Percentiles rank a stretch among this genome's conserved stretches.
These are phyloP conservation scores for Xylophagus ater DNA, from an alignment of 2,888 invertebrate species.

Conservation along the genomic window DNA sequence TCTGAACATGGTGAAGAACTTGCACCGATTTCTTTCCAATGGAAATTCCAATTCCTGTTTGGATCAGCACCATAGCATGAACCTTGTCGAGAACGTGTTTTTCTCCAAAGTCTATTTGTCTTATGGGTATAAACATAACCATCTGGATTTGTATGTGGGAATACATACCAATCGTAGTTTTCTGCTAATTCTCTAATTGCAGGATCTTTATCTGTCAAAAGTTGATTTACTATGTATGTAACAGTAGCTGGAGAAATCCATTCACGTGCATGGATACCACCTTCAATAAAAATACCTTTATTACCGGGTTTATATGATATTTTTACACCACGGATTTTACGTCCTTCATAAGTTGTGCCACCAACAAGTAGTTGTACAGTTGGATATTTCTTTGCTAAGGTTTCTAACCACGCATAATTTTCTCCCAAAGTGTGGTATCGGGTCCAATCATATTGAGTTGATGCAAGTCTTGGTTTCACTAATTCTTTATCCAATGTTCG, in stretches of 20 bases:
- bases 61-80: slow-evolving; percentile 51
- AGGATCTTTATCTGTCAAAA: slow-evolving; percentile 47
- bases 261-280: slow-evolving; percentile 48
- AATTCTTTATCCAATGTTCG: slow-evolving; percentile 1
- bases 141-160: slow-evolving; percentile 56
- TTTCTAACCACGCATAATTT: slow-evolving; percentile 43
- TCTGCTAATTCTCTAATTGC: slow-evolving; percentile 45
- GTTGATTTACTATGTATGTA: slow-evolving; percentile 51
- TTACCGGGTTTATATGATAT: slow-evolving; percentile 26
- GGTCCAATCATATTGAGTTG: slow-evolving; percentile 22
- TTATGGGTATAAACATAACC: slow-evolving; percentile 51
- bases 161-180: slow-evolving; percentile 55
- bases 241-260: slow-evolving; percentile 56
- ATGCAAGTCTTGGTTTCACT: slow-evolving; percentile 17
- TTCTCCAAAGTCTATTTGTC: slow-evolving; percentile 58
- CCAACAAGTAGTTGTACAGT: slow-evolving; percentile 36
- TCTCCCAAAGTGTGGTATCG: slow-evolving; percentile 20
- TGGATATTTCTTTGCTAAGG: slow-evolving; percentile 37
- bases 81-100: slow-evolving; percentile 44
- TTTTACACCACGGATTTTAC: slow-evolving; percentile 34
- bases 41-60: slow-evolving; percentile 59
- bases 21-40: slow-evolving; percentile 41
- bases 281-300: slow-evolving; percentile 46
- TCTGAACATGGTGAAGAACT: slow-evolving; percentile 45
- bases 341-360: slow-evolving; percentile 41